Conservation (phyloP, 2,797 vertebrate species). For the Eutrigla gurnardus region DNA sequence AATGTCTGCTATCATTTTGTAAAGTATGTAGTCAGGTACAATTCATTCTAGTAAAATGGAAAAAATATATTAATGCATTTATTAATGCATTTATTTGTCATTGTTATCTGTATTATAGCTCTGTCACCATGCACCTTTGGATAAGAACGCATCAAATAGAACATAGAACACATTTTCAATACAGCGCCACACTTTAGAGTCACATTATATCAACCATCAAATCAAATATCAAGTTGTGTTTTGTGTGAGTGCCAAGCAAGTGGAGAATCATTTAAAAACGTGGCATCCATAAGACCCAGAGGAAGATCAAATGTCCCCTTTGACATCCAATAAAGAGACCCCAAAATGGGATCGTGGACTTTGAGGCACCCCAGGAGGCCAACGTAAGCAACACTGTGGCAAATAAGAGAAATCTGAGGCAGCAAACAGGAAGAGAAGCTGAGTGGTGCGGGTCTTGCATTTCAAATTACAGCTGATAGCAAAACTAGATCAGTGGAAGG, state of each 20-base stretch:
- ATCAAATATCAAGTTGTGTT: constrained; percentile 51
- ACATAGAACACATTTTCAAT: constrained; percentile 6
- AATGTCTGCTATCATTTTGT: constrained; percentile 33
- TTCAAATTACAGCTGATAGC: constrained; percentile 57
- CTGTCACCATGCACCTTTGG: not conserved
- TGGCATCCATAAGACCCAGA: constrained; percentile 55
- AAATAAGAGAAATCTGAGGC: constrained; percentile 69
- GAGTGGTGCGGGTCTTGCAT: constrained; percentile 27
- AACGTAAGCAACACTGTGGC: constrained; percentile 72
- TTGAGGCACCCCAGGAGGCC: constrained; percentile 67
- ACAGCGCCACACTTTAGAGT: constrained; percentile 23
- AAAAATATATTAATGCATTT: not conserved
- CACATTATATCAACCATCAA: constrained; percentile 36
- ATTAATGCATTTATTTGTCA: constrained; percentile 1
- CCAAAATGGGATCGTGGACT: constrained; percentile 71
- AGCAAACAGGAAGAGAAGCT: constrained; percentile 47
- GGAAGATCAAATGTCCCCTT: constrained; percentile 59
- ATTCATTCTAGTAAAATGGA: not conserved
- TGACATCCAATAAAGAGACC: constrained; percentile 63
- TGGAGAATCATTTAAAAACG: constrained; percentile 68
- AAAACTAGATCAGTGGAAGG: constrained; percentile 48
- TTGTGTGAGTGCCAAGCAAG: constrained; percentile 40
- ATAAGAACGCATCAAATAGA: not conserved
- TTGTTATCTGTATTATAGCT: not conserved
- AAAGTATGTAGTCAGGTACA: not conserved